Base-by-base conservation (phyloP, 2,113 vertebrate species). In the Fulica atra region DNA sequence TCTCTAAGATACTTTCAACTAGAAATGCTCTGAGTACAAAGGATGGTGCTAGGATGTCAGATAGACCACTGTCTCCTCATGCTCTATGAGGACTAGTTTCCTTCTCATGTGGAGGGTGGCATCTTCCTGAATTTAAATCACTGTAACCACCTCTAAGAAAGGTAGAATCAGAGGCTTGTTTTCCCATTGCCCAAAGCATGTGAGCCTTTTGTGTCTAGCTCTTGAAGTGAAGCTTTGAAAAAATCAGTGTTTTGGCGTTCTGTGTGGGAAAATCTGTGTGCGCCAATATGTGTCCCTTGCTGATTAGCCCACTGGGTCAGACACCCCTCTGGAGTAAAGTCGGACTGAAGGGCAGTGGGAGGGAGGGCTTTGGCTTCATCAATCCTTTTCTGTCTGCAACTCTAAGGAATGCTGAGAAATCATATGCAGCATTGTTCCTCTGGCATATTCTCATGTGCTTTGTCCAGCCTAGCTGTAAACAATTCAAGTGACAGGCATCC, bases 401-500 rank as follows among this genome's bases (percentile, higher is more conserved):
- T 89, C 73, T 83, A 36, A 73, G 87, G 96, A 97, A 96, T 93
- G 96, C 94, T 94, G 94, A 96, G 94, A 96, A 96, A 93, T 87
- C 76, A 72, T 83, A 31, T 66, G 68, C 71, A 42, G 72, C 81
- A 95, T 97, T 96, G 87, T 97, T 94, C 72, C 83, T 38, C 61
- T 12, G 3, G 90, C 91, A 33, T 94, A 71, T 97, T 88, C 92
- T 92, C 85, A 60, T 70, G 64, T 61, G 89, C 89, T 94, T 92
- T 98, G 96, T 97, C 93, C 90, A 94, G 95, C 26, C 74, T 60
- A 87, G 81, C 88, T 98, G 95, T 96, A 79, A 95, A 89, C 88
- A 68, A 85, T 95, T 96, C 96, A 92, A 97, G 94, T 80, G 93
- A 95, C 88, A 88, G 94, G 95, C 95, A 96, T 96, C 95, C 82